Evolutionary conservation across 2,113 vertebrate genomes (phyloP).

Genomic region (Oxyruncus cristatus): DNA sequence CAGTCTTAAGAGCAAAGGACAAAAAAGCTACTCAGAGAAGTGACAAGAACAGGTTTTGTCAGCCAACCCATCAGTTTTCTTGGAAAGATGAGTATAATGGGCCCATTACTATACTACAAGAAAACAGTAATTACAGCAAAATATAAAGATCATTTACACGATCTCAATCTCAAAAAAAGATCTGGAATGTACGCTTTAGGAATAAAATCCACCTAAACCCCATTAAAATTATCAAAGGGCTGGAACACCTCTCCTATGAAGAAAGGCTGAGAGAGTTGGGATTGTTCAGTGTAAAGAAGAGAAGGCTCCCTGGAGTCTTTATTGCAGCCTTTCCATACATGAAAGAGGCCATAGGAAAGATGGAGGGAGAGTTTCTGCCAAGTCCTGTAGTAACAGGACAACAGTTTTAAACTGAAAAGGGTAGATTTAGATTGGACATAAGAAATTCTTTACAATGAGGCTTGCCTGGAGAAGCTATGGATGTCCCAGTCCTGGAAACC

Average conservation of each 20-base stretch:
- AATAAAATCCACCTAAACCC: not conserved
- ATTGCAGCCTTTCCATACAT: fast-evolving
- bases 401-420: not conserved
- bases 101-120: not conserved
- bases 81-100: not conserved
- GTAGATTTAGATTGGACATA: not conserved
- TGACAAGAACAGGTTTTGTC: not conserved
- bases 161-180: not conserved
- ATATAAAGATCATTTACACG: not conserved
- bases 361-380: not conserved
- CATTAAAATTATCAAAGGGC: not conserved
- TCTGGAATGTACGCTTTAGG: not conserved
- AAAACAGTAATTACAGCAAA: not conserved
- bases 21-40: not conserved
- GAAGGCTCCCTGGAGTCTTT: not conserved
- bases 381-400: not conserved
- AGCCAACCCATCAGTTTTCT: not conserved
- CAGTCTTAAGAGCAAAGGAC: not conserved
- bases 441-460: not conserved
- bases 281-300: not conserved
- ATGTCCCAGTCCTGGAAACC: not conserved
- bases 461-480: not conserved
- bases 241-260: not conserved
- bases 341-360: not conserved
- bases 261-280: not conserved